Percentiles rank a stretch among this genome's conserved stretches.
These are phyloP conservation scores for Microcebus lehilahytsara DNA, from an alignment of 2,113 vertebrate genomes.

Conservation along the genomic window DNA sequence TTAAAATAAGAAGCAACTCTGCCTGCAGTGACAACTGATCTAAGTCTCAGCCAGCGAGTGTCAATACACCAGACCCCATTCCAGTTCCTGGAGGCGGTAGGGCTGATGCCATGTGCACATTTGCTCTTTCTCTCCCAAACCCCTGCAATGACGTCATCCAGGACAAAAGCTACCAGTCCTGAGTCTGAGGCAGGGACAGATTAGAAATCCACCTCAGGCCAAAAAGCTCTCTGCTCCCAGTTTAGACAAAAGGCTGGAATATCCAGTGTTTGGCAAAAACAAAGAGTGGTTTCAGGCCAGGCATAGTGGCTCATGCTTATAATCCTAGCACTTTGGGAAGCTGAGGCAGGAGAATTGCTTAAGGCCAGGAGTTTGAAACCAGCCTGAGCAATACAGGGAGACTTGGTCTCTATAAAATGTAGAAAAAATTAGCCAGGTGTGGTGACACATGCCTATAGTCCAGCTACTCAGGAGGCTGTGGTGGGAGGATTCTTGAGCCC, in stretches of 20 bases:
- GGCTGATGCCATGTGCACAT: background rate
- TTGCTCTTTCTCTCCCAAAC: background rate
- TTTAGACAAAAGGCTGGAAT: constrained; percentile 19
- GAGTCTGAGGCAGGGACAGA: background rate
- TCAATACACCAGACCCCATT: background rate
- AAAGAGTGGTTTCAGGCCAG: constrained; percentile 29
- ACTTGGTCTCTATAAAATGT: too few relatives aligned
- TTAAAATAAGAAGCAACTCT: constrained; percentile 32
- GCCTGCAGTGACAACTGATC: constrained; percentile 8
- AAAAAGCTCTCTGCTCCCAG: background rate
- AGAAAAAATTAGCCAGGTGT: too few relatives aligned
- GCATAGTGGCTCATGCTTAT: too few relatives aligned
- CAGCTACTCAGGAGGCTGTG: too few relatives aligned
- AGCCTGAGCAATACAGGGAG: too few relatives aligned
- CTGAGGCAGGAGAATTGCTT: too few relatives aligned
- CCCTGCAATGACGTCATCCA: background rate
- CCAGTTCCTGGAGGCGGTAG: background rate
- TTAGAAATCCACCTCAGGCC: background rate
- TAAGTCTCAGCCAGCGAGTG: background rate
- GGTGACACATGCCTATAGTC: too few relatives aligned
- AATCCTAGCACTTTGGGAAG: too few relatives aligned
- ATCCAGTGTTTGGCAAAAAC: constrained; percentile 64
- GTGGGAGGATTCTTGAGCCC: too few relatives aligned
- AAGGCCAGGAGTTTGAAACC: too few relatives aligned
- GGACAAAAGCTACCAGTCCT: background rate